A percentile compares a stretch with the other conserved stretches of the same genome.
These are phyloP conservation scores for Molorchus minor DNA, from an alignment of 2,888 invertebrate genomes.

Conservation along the genomic window DNA sequence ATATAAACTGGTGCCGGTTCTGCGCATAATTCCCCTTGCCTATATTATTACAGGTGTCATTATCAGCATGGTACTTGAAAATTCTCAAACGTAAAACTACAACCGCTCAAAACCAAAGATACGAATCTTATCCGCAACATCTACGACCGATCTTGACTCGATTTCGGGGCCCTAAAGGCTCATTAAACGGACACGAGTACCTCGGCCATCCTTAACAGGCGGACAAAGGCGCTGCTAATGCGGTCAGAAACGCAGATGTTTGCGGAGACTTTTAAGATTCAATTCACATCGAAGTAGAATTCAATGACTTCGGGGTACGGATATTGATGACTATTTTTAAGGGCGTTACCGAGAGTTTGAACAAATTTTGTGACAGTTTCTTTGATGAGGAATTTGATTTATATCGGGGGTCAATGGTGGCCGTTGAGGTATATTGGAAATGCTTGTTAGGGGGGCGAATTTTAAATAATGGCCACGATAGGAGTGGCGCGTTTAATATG, in stretches of 20 bases:
- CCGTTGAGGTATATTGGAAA: neutral
- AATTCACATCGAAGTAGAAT: constrained; percentile 18
- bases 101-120: constrained; percentile 12
- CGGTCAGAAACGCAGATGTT: constrained; percentile 25
- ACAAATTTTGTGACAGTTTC: constrained; percentile 24
- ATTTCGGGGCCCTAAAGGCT: constrained; percentile 4
- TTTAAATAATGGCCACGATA: no score
- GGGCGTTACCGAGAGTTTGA: constrained; percentile 22
- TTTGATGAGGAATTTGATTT: constrained; percentile 17
- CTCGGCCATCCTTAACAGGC: neutral
- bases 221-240: constrained; percentile 14
- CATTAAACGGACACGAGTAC: constrained; percentile 22
- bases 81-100: no score
- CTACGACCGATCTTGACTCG: constrained; percentile 3
- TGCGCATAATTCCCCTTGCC: no score
- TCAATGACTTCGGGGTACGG: constrained; percentile 2
- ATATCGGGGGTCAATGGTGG: neutral
- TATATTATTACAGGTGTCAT: no score
- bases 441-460: neutral
- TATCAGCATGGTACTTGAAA: no score
- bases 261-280: constrained; percentile 16
- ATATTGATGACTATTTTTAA: constrained; percentile 24
- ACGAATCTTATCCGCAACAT: constrained; percentile 5
- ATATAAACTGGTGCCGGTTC: no score
- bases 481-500: no score